Percentiles rank a stretch among this genome's conserved stretches.
phyloP scores from a whole-genome alignment of 2,797 vertebrate genomes.

The Hoplostethus atlanticus region DNA sequence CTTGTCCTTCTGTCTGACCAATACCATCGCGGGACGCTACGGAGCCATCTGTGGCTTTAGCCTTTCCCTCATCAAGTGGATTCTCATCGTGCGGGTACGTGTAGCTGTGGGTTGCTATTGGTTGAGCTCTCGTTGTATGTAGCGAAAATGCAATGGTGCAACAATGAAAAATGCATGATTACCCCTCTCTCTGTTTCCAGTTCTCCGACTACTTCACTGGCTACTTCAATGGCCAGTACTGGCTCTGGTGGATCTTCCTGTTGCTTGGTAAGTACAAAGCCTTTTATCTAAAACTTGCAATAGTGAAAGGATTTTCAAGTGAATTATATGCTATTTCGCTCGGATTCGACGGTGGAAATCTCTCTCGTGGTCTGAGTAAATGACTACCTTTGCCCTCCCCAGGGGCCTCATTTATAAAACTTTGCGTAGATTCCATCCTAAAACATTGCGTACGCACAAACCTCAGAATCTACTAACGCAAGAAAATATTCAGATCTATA shows the following conservation, averaged over 20 bases:
- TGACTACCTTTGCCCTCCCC: slow-evolving; percentile 37
- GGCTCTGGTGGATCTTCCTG: slow-evolving; percentile 99
- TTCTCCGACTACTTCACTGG: slow-evolving; percentile 99
- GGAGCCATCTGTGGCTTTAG: slow-evolving; percentile 99
- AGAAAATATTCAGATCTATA: too few relatives aligned
- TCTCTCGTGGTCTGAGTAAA: neutral
- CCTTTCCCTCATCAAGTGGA: slow-evolving; percentile 99
- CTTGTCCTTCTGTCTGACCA: slow-evolving; percentile 98
- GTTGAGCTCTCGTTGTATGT: too few relatives aligned
- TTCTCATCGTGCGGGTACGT: slow-evolving; percentile 96
- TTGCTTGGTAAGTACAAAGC: slow-evolving; percentile 90
- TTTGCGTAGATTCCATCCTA: too few relatives aligned
- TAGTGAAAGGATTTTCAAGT: too few relatives aligned
- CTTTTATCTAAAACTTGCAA: neutral
- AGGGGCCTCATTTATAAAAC: too few relatives aligned
- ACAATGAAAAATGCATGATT: neutral
- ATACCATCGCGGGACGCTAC: slow-evolving; percentile 98
- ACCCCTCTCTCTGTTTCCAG: slow-evolving; percentile 74
- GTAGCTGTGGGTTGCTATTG: neutral
- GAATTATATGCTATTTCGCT: neutral
- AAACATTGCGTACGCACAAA: too few relatives aligned
- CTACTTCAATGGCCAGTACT: slow-evolving; percentile 98
- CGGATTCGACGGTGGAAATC: neutral
- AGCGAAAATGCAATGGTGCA: neutral
- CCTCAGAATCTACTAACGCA: too few relatives aligned